phyloP scores from a whole-genome alignment of 2,888 invertebrate genomes.

The Drosophila bunnanda region DNA sequence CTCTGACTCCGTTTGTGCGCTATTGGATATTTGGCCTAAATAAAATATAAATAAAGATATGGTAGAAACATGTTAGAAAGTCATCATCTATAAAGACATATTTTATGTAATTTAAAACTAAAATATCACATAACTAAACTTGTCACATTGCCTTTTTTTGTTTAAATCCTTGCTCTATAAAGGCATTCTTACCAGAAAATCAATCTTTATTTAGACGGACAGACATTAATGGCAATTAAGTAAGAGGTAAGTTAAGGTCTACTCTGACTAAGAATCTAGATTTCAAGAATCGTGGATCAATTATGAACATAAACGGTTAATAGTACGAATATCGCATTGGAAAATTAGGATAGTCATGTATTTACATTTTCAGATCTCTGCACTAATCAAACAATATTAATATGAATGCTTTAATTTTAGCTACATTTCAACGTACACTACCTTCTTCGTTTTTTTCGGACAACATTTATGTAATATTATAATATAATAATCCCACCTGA shows the following conservation, averaged over 20 bases:
- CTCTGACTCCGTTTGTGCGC: constrained; percentile 83
- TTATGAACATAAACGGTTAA: too few relatives aligned
- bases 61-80: neutral
- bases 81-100: neutral
- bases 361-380: neutral
- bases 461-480: too few relatives aligned
- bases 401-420: neutral
- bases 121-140: too few relatives aligned
- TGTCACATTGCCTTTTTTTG: too few relatives aligned
- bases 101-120: neutral
- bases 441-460: neutral
- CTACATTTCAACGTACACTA: neutral
- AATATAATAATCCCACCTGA: constrained; percentile 81
- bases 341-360: neutral
- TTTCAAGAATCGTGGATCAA: neutral
- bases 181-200: too few relatives aligned
- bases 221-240: too few relatives aligned
- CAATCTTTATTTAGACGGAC: neutral
- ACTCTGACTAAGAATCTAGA: too few relatives aligned
- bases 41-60: too few relatives aligned
- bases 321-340: too few relatives aligned
- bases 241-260: too few relatives aligned
- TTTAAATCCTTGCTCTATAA: too few relatives aligned
- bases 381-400: neutral
- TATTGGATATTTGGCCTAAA: constrained; percentile 81